A percentile compares a stretch with the other conserved stretches of the same genome.
Conservation (phyloP, 2,113 vertebrate genomes). For the Oreocharis arfaki region DNA sequence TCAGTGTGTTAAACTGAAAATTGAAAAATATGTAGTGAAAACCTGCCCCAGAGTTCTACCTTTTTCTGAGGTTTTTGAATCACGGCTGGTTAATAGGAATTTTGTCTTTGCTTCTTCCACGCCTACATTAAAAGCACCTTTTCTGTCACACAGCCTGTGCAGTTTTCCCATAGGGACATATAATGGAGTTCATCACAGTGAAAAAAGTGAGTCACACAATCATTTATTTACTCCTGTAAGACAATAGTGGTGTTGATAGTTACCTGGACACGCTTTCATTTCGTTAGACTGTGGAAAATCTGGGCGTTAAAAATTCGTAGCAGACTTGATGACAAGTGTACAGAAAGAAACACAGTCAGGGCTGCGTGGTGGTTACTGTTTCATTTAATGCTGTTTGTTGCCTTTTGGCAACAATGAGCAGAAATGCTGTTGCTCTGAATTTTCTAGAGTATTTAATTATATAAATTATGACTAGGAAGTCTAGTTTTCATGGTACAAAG, state of each 20-base stretch:
- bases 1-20: neutral
- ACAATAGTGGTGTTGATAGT: conserved; percentile 21
- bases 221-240: conserved; percentile 58
- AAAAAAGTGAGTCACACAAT: conserved; percentile 1
- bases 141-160: neutral
- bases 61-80: neutral
- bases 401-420: neutral
- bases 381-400: neutral
- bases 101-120: neutral
- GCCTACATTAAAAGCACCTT: neutral
- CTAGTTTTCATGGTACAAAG: neutral
- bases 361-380: neutral
- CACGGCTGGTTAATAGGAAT: neutral
- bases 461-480: neutral
- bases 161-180: conserved; percentile 35
- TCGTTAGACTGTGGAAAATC: neutral
- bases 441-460: neutral
- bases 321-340: neutral
- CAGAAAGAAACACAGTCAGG: neutral
- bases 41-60: neutral
- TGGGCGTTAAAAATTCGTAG: neutral
- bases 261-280: neutral
- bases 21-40: neutral
- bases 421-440: neutral
- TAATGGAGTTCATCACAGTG: conserved; percentile 32